phyloP scores from a whole-genome alignment of 2,113 vertebrate species.

The Cairina moschata region DNA sequence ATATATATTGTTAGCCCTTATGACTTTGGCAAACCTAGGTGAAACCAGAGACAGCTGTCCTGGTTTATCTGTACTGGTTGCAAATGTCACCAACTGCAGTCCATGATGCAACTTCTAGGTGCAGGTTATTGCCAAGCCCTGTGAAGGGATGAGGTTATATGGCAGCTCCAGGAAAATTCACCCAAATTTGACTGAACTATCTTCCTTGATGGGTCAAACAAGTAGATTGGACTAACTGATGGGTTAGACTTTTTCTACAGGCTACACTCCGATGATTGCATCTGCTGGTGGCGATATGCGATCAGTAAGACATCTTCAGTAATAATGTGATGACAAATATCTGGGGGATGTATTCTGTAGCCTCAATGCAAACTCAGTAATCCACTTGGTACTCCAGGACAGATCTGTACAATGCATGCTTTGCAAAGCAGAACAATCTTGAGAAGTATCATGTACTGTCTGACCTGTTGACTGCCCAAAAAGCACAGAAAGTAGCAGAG shows the following conservation, averaged over 20 bases:
- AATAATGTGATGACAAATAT: neutral
- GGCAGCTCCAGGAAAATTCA: neutral
- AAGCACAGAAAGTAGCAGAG: neutral
- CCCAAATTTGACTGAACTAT: neutral
- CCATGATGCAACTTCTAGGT: neutral
- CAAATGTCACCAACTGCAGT: neutral
- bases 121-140: neutral
- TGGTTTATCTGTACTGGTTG: neutral
- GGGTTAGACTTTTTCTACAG: neutral
- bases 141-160: neutral
- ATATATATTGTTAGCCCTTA: neutral
- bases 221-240: neutral
- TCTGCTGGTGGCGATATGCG: neutral
- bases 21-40: neutral
- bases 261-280: neutral
- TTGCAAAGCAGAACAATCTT: no score
- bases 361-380: no score
- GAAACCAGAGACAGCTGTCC: neutral
- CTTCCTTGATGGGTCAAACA: neutral
- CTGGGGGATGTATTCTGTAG: neutral
- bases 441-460: neutral
- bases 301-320: neutral
- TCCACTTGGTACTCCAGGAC: no score
- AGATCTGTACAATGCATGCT: no score
- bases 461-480: neutral